phyloP scores from a whole-genome alignment of 2,888 invertebrate species.

The Stenichneumon culpator region DNA sequence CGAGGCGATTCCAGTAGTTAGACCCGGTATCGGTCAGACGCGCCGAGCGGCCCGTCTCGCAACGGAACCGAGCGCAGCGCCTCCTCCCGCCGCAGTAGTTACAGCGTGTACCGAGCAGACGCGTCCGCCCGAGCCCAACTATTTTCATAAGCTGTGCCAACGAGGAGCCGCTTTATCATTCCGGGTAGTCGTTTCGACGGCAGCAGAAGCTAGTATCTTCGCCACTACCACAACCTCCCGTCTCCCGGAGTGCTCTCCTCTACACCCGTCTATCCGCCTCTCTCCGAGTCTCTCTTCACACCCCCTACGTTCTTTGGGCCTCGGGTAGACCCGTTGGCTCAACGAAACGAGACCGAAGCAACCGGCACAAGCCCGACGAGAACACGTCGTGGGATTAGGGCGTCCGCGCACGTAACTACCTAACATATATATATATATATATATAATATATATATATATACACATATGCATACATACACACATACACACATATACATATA shows the following conservation, averaged over 20 bases:
- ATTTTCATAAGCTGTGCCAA: constrained; percentile 67
- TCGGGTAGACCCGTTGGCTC: constrained; percentile 26
- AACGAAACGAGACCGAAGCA: constrained; percentile 59
- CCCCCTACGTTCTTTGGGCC: constrained; percentile 40
- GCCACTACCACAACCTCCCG: neutral
- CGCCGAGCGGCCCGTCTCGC: neutral
- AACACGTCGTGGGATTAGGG: constrained; percentile 71
- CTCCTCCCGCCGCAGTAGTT: constrained; percentile 7
- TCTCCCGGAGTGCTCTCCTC: neutral
- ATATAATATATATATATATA: neutral
- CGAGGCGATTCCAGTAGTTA: constrained; percentile 13
- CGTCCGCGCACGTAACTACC: constrained; percentile 71
- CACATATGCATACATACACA: no score
- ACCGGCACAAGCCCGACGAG: constrained; percentile 51
- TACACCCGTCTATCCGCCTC: neutral
- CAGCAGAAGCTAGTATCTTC: constrained; percentile 24
- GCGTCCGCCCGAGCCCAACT: constrained; percentile 34
- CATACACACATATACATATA: no score
- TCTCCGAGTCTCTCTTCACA: constrained; percentile 10
- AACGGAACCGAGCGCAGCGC: neutral
- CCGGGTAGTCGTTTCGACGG: constrained; percentile 58
- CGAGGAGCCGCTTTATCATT: constrained; percentile 62
- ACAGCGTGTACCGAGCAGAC: constrained; percentile 22
- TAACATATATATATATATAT: constrained; percentile 27
- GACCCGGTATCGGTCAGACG: constrained; percentile 35